These are phyloP conservation scores for Parthenolecanium corni DNA, from an alignment of 2,888 invertebrate species.

Conservation along the genomic window DNA sequence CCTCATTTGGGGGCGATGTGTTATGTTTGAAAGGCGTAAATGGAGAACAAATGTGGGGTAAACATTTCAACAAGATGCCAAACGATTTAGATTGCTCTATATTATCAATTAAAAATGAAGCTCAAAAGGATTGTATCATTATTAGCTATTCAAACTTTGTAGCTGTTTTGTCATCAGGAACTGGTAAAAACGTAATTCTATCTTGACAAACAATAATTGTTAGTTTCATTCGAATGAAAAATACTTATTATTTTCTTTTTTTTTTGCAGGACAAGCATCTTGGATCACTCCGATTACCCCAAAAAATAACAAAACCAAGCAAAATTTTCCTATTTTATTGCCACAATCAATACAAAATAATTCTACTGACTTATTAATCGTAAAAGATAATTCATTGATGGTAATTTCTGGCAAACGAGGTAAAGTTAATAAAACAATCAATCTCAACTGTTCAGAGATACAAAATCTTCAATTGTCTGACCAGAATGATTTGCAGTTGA, in stretches of 20 bases:
- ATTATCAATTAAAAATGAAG: conserved; percentile 60
- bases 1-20: conserved; percentile 51
- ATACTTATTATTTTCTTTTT: background rate
- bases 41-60: conserved; percentile 63
- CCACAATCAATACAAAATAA: conserved; percentile 9
- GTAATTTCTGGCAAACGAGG: background rate
- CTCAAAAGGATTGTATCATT: conserved; percentile 60
- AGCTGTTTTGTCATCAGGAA: conserved; percentile 49
- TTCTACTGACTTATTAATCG: background rate
- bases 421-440: background rate
- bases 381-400: conserved; percentile 2
- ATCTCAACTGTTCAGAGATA: background rate
- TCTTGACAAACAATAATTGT: no score
- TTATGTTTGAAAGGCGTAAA: conserved; percentile 56
- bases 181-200: conserved; percentile 42
- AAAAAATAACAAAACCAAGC: background rate
- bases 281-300: background rate
- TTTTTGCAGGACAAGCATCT: conserved; percentile 4
- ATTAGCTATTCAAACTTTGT: conserved; percentile 56
- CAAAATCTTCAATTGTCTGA: background rate
- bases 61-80: conserved; percentile 50
- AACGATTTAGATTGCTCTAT: conserved; percentile 60
- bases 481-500: background rate
- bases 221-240: no score
- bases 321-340: conserved; percentile 8